Base-by-base conservation (phyloP, 2,888 invertebrate species). In the Omphaloscelis lunosa region DNA sequence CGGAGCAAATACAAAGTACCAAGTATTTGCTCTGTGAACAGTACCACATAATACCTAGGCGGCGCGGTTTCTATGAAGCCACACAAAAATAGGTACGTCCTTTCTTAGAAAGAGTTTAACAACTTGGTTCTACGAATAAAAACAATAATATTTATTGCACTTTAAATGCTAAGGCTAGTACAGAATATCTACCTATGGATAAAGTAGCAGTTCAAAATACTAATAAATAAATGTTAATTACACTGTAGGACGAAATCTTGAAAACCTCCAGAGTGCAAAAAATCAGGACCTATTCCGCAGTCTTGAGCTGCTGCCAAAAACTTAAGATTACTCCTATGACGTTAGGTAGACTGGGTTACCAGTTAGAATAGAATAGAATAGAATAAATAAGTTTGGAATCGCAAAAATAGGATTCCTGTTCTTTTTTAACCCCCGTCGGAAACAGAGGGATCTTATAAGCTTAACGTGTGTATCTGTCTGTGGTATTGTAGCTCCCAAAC, bases 51-150 rank as follows among this genome's bases (percentile, higher is more conserved):
- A 58, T n/a, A 65, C 58, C 39, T n/a, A 53, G 23, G 20, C 20
- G 29, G 15, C 34, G 23, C 41, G 73, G 72, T 45, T 79, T 77
- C 65, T 82, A 56, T 80, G 82, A 76, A 82, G 61, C 15, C 39
- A 63, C 17, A 77, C 72, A 76, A 70, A 75, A 66, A 61, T 65
- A 77, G 65, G 66, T 34, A n/a, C 53, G 39, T 82, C 56, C 45
- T 76, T 80, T 75, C 75, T 69, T 11, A 66, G 77, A 87, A 86
- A 79, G 8, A 80, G 39, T 75, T 87, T 79, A 66, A 84, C 56
- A 34, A 67, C 27, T n/a, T 45, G 3, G 39, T 70, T 72, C n/a
- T 20, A 56, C 3, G 48, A 59, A 83, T 45, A 45, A 68, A 70
- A 58, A 39, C 48, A 70, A 71, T 71, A 73, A 45, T 45, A 20